phyloP scores from a whole-genome alignment of 2,888 invertebrate species.

The Dynastes tityus region DNA sequence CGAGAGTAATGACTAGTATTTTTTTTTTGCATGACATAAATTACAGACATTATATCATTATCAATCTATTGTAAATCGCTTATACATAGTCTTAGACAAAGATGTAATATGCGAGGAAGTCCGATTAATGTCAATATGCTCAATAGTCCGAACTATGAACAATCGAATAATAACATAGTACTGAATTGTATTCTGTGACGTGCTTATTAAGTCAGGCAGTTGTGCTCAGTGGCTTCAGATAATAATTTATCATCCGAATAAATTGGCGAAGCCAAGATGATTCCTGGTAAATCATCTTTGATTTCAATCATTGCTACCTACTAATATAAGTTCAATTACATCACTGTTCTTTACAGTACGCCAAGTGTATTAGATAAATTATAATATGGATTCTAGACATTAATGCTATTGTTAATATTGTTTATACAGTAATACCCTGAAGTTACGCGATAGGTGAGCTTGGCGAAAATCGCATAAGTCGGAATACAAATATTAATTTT shows the following conservation, averaged over 20 bases:
- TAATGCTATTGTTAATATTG: no score
- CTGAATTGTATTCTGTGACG: conserved; percentile 27
- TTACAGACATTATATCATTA: neutral
- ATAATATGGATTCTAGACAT: no score
- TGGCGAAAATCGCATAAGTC: no score
- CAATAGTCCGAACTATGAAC: conserved; percentile 34
- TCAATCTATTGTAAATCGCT: neutral
- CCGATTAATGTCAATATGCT: conserved; percentile 40
- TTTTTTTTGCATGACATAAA: neutral
- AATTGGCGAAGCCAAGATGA: neutral
- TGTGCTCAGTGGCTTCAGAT: conserved; percentile 7
- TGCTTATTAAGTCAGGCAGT: conserved; percentile 8
- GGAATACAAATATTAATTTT: no score
- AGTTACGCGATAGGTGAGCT: no score
- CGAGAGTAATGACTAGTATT: no score
- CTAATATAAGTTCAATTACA: neutral
- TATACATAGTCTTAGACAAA: neutral
- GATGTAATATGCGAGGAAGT: conserved; percentile 16
- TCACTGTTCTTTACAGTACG: neutral
- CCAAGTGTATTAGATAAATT: no score
- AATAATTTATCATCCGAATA: neutral
- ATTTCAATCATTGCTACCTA: neutral
- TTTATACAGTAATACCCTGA: no score
- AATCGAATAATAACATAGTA: conserved; percentile 38
- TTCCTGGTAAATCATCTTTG: neutral